Conservation (phyloP, 2,888 invertebrate species). For the Argyresthia goedartella region DNA sequence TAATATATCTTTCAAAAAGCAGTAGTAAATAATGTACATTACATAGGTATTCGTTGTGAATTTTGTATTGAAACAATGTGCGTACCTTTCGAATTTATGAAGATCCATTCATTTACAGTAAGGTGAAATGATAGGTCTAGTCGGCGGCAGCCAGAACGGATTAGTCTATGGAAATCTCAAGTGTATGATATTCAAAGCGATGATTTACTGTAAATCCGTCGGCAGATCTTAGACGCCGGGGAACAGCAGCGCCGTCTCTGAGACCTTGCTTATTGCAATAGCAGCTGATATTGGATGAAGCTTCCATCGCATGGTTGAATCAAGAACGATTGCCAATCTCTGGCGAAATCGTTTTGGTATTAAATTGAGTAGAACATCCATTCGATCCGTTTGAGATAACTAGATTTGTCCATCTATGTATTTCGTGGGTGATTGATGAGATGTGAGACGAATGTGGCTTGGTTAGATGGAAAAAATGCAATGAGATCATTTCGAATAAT, state of each 20-base stretch:
- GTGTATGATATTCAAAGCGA: not conserved
- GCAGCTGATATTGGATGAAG: conserved; percentile 31
- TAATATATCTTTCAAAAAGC: too few species aligned
- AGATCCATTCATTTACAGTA: too few species aligned
- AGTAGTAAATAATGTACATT: too few species aligned
- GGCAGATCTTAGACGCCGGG: conserved; percentile 1
- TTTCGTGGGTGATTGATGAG: not conserved
- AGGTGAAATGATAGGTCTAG: too few species aligned
- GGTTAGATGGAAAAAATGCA: not conserved
- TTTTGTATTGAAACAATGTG: too few species aligned
- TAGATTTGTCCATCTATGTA: not conserved
- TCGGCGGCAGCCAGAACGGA: not conserved
- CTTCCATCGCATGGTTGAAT: conserved; percentile 18
- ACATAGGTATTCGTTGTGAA: too few species aligned
- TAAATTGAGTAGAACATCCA: conserved; percentile 31
- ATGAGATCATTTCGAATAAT: not conserved
- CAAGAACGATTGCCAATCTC: conserved; percentile 46
- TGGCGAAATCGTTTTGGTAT: conserved; percentile 23
- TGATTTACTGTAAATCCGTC: not conserved
- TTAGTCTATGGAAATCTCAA: not conserved
- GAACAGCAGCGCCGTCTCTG: too few species aligned
- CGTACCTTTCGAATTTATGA: too few species aligned
- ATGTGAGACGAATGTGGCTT: not conserved
- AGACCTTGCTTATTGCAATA: conserved; percentile 26
- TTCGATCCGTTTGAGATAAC: not conserved